A percentile compares a stretch with the other conserved stretches of the same genome.
These are phyloP conservation scores for Euura saliciscinereae DNA, from an alignment of 1,140 invertebrate species.

Conservation along the genomic window DNA sequence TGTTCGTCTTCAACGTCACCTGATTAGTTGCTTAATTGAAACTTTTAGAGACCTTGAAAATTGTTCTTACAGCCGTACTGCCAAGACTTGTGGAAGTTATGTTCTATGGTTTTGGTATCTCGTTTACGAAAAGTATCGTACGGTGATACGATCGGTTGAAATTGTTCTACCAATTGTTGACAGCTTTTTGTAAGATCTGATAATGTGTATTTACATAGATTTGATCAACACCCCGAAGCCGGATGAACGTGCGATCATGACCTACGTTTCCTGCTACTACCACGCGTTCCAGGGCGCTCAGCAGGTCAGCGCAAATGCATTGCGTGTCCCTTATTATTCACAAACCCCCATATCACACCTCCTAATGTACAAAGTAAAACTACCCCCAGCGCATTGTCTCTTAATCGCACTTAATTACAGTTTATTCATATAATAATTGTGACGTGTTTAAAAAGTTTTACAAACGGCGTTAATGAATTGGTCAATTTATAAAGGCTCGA, in stretches of 20 bases:
- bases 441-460: background rate
- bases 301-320: conserved; percentile 79
- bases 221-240: conserved; percentile 97
- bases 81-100: background rate
- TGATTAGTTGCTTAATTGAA: conserved; percentile 13
- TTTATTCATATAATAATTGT: background rate
- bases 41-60: no score
- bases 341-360: background rate
- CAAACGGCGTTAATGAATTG: background rate
- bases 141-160: background rate
- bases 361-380: conserved; percentile 10
- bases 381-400: background rate
- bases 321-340: conserved; percentile 48
- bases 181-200: conserved; percentile 5
- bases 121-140: background rate
- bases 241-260: conserved; percentile 98
- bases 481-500: background rate
- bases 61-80: background rate
- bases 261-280: conserved; percentile 98
- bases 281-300: conserved; percentile 98
- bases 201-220: conserved; percentile 68
- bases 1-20: background rate
- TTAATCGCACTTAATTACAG: conserved; percentile 3
- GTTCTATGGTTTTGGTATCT: background rate
- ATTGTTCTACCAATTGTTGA: background rate